Base-by-base conservation (phyloP, 1,140 invertebrate species). In the Pseudomyrmex sp. region DNA sequence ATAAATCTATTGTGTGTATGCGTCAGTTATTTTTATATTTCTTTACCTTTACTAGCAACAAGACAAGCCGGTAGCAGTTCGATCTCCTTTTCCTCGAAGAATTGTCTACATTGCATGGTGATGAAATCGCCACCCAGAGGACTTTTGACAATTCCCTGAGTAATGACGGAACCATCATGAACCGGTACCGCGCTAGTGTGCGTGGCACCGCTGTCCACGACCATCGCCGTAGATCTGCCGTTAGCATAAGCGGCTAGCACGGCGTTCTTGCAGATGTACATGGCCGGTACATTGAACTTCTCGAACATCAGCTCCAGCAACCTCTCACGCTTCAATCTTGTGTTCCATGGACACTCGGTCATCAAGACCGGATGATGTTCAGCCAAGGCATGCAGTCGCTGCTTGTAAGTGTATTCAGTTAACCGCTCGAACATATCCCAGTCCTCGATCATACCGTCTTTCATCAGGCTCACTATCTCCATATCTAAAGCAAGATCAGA, bases 381-480 rank as follows among this genome's bases (percentile, higher is more conserved):
- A 2, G 98, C 48, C 12, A 91, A 35, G 56, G 89, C 86, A 65
- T 91, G 82, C 95, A 95, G 88, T 95, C 97, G 95, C 93, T 98
- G 97, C 46, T 96, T 95, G 92, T 98, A 99, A 4, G 97, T 97
- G 93, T 99, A 98, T 87, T 99, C 98, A 2, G 99, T 94, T 68
- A 97, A 95, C 91, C 98, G 97, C 93, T 99, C 98, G 95, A 99
- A 99, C 73, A 99, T 95, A 89, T 99, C 98, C 98, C 98, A 99
- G 93, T 99, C 98, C 85, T 99, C 98, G 85, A 99, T 97, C 96
- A 98, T 98, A 62, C 98, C 98, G 91, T 99, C 98, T 93, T 98
- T 98, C 95, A 99, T 97, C 94, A 98, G 98, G 2, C 96, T 97
- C 72, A 96, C 96, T 52, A 98, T 96, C 92, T 99, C 98, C 96